Percentiles rank a stretch among this genome's conserved stretches.
These are phyloP conservation scores for Paguma larvata DNA, from an alignment of 2,797 vertebrate species.

Conservation along the genomic window DNA sequence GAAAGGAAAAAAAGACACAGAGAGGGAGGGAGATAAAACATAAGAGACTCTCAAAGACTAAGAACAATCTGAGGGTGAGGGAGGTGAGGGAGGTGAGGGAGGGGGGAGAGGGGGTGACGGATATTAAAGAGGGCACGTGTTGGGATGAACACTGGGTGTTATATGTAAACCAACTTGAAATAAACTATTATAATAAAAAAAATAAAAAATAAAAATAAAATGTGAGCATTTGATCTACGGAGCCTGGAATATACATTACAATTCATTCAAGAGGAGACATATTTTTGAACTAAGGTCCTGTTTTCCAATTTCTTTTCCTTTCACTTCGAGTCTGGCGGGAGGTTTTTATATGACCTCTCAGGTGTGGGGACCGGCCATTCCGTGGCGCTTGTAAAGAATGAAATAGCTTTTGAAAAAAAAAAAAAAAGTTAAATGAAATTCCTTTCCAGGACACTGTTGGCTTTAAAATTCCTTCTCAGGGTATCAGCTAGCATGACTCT, in stretches of 20 bases:
- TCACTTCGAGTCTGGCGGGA: conserved; percentile 52
- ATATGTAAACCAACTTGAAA: too few relatives aligned
- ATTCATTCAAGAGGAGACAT: conserved; percentile 43
- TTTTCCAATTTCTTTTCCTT: conserved; percentile 71
- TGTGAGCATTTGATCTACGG: conserved; percentile 52
- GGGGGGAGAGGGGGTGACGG: too few relatives aligned
- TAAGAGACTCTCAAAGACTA: too few relatives aligned
- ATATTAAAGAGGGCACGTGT: too few relatives aligned
- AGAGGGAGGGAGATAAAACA: too few relatives aligned
- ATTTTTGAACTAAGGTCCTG: conserved; percentile 67
- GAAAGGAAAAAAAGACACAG: too few relatives aligned
- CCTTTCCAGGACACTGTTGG: conserved; percentile 30
- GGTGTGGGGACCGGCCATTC: conserved; percentile 38
- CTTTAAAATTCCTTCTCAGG: conserved; percentile 54
- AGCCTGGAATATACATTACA: conserved; percentile 68
- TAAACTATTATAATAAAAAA: too few relatives aligned
- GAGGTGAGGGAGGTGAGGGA: too few relatives aligned
- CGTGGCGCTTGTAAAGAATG: conserved; percentile 54
- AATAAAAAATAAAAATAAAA: too few relatives aligned
- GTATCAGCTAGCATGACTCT: background rate
- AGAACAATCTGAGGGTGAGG: too few relatives aligned
- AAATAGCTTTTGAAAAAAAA: conserved; percentile 35
- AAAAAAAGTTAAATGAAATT: conserved; percentile 57
- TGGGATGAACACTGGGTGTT: too few relatives aligned
- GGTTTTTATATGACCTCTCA: conserved; percentile 53